These are phyloP conservation scores for Papilio gigon DNA, from an alignment of 2,888 invertebrate species.

Conservation along the genomic window DNA sequence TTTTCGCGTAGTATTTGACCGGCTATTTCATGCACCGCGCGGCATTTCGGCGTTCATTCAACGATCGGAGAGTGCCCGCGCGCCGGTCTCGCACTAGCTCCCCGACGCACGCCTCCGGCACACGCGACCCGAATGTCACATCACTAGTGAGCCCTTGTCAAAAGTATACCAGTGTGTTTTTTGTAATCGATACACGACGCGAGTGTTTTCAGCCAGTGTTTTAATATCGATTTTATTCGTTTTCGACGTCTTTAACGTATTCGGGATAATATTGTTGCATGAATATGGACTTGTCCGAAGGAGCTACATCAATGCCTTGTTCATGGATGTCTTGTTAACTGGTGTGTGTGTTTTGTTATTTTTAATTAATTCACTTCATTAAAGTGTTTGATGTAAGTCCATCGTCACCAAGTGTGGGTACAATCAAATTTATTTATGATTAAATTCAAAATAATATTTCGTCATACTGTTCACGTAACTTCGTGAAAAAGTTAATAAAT, in stretches of 20 bases:
- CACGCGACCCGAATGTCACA: conserved; percentile 52
- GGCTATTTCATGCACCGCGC: conserved; percentile 81
- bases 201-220: conserved; percentile 65
- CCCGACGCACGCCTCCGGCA: conserved; percentile 58
- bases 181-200: conserved; percentile 46
- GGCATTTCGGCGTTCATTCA: conserved; percentile 82
- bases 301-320: conserved; percentile 80
- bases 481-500: too few species aligned
- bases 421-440: conserved; percentile 28
- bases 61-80: conserved; percentile 79
- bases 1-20: conserved; percentile 80
- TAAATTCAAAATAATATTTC: neutral
- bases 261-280: conserved; percentile 65
- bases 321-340: conserved; percentile 82
- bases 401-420: conserved; percentile 43
- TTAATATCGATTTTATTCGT: conserved; percentile 50
- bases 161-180: conserved; percentile 49
- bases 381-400: conserved; percentile 33
- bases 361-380: conserved; percentile 35
- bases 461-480: neutral
- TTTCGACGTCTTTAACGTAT: conserved; percentile 54
- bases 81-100: conserved; percentile 71
- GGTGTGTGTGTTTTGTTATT: conserved; percentile 70
- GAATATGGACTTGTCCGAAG: conserved; percentile 80
- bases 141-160: conserved; percentile 59